These are phyloP conservation scores for Mormyrops attenuatus DNA, from an alignment of 2,797 vertebrate genomes.

Conservation along the genomic window DNA sequence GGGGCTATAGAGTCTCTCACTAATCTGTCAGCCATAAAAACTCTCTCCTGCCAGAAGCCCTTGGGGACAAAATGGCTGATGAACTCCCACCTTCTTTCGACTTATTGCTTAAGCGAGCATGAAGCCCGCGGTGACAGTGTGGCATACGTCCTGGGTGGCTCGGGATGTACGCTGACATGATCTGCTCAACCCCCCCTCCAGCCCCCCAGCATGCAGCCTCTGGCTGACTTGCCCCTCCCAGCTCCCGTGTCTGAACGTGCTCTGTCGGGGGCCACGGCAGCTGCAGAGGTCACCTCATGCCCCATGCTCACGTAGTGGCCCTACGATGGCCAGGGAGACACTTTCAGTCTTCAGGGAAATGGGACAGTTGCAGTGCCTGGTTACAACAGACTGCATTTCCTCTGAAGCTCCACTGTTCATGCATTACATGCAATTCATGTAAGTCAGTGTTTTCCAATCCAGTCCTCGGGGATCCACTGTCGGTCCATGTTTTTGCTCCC, in stretches of 20 bases:
- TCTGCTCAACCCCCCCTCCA: slow-evolving; percentile 2
- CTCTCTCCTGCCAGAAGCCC: slow-evolving; percentile 26
- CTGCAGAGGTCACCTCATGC: background rate
- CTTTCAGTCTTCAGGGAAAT: background rate
- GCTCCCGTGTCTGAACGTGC: background rate
- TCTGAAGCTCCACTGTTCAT: background rate
- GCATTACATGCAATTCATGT: background rate
- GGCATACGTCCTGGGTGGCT: slow-evolving; percentile 33
- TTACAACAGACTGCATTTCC: background rate
- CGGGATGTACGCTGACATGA: slow-evolving; percentile 27
- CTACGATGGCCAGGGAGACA: background rate
- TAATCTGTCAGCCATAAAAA: slow-evolving; percentile 21
- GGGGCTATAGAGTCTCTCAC: background rate
- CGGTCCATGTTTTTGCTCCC: background rate
- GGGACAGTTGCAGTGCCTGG: background rate
- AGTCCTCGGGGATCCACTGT: background rate
- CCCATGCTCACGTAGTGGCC: background rate
- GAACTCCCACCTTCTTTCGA: slow-evolving; percentile 22
- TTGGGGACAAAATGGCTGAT: slow-evolving; percentile 26
- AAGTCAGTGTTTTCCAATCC: background rate
- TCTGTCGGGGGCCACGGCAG: background rate
- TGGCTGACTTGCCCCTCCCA: background rate
- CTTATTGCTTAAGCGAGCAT: slow-evolving; percentile 25
- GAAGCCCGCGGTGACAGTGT: slow-evolving; percentile 25
- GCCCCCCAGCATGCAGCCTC: background rate